Percentiles rank a stretch among this genome's conserved stretches.
phyloP scores from a whole-genome alignment of 2,113 vertebrate species.

The Barnardius zonarius region DNA sequence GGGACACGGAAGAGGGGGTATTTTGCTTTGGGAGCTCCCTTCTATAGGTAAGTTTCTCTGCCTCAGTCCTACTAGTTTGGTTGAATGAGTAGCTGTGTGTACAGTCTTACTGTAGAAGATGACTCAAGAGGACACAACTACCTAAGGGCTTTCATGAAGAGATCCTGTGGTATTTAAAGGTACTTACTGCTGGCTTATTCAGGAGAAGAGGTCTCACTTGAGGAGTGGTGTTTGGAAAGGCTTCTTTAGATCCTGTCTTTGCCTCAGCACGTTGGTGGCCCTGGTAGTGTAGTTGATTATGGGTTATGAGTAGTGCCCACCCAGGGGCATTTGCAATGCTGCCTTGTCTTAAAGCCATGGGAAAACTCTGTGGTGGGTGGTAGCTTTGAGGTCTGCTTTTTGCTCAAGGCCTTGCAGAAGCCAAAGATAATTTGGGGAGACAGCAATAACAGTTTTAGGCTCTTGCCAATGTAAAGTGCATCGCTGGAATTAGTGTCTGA shows the following conservation, averaged over 20 bases:
- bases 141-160: neutral
- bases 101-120: neutral
- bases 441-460: neutral
- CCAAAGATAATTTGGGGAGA: neutral
- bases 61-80: fast-evolving
- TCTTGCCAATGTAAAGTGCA: neutral
- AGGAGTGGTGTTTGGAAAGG: neutral
- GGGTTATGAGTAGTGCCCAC: neutral
- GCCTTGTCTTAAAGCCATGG: neutral
- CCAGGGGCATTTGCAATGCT: neutral
- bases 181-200: neutral
- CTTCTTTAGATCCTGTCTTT: neutral
- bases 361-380: neutral
- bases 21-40: neutral
- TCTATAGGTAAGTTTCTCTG: neutral
- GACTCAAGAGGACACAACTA: neutral
- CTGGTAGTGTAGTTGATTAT: fast-evolving
- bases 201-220: neutral
- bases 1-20: fast-evolving
- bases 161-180: neutral
- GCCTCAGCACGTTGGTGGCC: neutral
- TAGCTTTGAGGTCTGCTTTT: neutral
- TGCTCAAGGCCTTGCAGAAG: neutral
- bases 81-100: neutral
- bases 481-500: neutral